Evolutionary conservation across 1,140 invertebrate genomes (phyloP).

Genomic region (Hestina assimilis): DNA sequence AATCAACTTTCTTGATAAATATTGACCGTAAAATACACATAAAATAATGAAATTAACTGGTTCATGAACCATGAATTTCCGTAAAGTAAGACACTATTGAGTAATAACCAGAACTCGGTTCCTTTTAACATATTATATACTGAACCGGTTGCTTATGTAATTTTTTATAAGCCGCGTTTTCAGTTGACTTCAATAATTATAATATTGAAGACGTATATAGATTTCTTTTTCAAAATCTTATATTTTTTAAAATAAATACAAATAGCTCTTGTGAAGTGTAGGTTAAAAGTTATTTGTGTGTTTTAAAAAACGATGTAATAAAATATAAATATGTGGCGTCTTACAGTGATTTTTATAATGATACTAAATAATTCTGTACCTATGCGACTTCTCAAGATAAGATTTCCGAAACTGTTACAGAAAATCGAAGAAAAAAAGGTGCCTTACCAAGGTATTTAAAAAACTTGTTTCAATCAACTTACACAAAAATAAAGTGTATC

Average conservation of each 20-base stretch:
- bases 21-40: no score
- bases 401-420: slow-evolving; percentile 7
- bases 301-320: not conserved
- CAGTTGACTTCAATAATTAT: slow-evolving; percentile 10
- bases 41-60: not conserved
- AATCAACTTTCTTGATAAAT: no score
- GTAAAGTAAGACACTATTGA: slow-evolving; percentile 3
- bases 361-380: slow-evolving; percentile 1
- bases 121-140: slow-evolving; percentile 2
- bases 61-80: not conserved
- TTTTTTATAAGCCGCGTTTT: not conserved
- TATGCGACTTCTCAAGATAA: slow-evolving; percentile 9
- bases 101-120: slow-evolving; percentile 1
- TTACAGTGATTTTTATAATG: not conserved
- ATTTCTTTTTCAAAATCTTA: not conserved
- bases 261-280: not conserved
- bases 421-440: slow-evolving; percentile 11
- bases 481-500: no score
- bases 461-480: not conserved
- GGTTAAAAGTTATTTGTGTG: not conserved
- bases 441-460: slow-evolving; percentile 1
- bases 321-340: not conserved
- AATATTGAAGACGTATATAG: slow-evolving; percentile 7
- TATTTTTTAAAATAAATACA: no score
- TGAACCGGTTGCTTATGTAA: slow-evolving; percentile 5